A percentile compares a stretch with the other conserved stretches of the same genome.
phyloP scores from a whole-genome alignment of 1,140 invertebrate genomes.

The Drosophila punjabiensis region DNA sequence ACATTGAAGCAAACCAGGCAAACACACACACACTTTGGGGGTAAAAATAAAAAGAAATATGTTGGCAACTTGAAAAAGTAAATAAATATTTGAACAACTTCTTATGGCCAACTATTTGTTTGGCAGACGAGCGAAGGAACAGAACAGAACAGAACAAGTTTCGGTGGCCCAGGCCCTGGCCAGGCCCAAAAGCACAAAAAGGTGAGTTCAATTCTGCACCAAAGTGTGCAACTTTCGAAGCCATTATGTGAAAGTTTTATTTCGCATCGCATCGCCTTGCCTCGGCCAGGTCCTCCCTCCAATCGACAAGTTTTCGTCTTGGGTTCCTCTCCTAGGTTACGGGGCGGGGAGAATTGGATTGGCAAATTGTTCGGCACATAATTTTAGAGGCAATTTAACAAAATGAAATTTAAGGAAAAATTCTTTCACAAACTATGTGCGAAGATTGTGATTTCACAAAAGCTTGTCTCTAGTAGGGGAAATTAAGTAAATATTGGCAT shows the following conservation, averaged over 20 bases:
- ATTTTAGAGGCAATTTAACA: conserved; percentile 79
- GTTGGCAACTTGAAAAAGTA: conserved; percentile 76
- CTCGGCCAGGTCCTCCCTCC: conserved; percentile 12
- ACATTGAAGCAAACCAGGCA: conserved; percentile 42
- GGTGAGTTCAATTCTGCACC: conserved; percentile 51
- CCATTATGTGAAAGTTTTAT: conserved; percentile 65
- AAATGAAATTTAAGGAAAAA: conserved; percentile 48
- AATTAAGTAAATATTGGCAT: conserved; percentile 14
- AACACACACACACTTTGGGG: conserved; percentile 18
- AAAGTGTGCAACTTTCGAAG: conserved; percentile 51
- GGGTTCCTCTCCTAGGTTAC: conserved; percentile 35
- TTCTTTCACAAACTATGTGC: conserved; percentile 26
- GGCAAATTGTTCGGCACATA: conserved; percentile 73
- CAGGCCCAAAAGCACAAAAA: conserved; percentile 34
- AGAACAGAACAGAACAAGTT: conserved; percentile 59
- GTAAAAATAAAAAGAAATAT: conserved; percentile 59
- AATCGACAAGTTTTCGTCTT: conserved; percentile 56
- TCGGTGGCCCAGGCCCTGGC: conserved; percentile 24
- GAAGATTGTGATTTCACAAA: not conserved
- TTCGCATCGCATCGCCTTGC: conserved; percentile 38
- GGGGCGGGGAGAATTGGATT: conserved; percentile 51
- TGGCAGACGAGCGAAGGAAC: conserved; percentile 36
- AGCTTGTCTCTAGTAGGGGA: not conserved
- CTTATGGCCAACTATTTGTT: conserved; percentile 77
- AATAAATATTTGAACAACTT: conserved; percentile 84